phyloP scores from a whole-genome alignment of 2,113 vertebrate species.

The Pteruthius melanotis region DNA sequence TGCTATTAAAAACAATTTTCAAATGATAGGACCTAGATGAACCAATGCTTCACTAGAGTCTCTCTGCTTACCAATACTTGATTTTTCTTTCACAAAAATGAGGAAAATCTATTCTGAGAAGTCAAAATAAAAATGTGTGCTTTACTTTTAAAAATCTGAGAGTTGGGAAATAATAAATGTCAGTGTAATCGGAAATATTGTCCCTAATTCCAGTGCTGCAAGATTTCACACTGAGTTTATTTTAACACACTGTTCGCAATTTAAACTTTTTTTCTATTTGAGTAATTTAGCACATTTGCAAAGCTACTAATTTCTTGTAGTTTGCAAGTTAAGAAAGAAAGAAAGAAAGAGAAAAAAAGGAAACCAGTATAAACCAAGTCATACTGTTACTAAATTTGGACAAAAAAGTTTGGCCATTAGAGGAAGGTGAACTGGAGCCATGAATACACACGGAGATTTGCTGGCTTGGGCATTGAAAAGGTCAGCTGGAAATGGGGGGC shows the following conservation, averaged over 20 bases:
- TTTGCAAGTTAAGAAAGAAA: neutral
- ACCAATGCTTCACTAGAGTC: neutral
- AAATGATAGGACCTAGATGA: neutral
- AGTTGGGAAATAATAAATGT: neutral
- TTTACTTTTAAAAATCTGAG: neutral
- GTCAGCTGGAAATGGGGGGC: neutral
- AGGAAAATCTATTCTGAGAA: neutral
- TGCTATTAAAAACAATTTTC: neutral
- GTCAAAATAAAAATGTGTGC: neutral
- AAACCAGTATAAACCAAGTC: neutral
- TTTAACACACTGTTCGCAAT: neutral
- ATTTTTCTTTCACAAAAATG: neutral
- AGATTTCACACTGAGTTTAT: neutral
- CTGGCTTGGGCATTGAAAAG: neutral
- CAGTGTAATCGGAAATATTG: neutral
- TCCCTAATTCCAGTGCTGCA: neutral
- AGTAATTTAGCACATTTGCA: neutral
- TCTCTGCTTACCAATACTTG: neutral
- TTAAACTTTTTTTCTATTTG: neutral
- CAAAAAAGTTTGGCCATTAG: neutral
- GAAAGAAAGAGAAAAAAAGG: neutral
- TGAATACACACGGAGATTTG: neutral
- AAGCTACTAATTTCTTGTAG: neutral
- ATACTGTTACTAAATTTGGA: neutral
- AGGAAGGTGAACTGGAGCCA: neutral